Evolutionary conservation across 1,140 invertebrate species (phyloP), one percentile per base, ranked within the genome.

Genomic region (Thaumatotibia leucotreta): DNA sequence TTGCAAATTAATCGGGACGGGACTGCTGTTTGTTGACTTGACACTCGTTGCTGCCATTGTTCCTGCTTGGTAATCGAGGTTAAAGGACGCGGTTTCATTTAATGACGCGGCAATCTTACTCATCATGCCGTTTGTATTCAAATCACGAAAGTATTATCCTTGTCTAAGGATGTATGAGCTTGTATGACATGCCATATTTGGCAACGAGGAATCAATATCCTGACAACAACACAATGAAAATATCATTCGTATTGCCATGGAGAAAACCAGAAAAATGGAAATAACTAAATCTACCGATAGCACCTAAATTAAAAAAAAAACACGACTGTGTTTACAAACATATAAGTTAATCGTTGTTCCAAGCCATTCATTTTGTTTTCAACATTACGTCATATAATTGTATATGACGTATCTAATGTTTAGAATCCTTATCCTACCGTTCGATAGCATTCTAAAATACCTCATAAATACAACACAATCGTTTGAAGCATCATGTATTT

Each of bases 1-100:
- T 58, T 35, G 61, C 61, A 62, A 62, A 62, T 62, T 23, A 35
- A 62, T 62, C 61, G 29, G 29, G 58, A 61, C 58, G 14, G 14
- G 31, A n/a, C 31, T 32, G 61, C 14, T 14, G 27, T n/a, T 29
- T n/a, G n/a, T n/a, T 29, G 52, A 11, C 17, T 32, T 62, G 61
- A 62, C 32, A 35, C 29, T 58, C 27, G 52, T 17, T 14, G 14
- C 39, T 4, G 23, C 23, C 52, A 58, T 58, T 58, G 52, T 58
- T 29, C 50, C 52, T 45, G 39, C 39, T 58, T 11, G 14, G 24
- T 11, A 58, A 58, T 58, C 29, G 23, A 23, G 20, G 31, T 31
- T 33, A 22, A 58, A 58, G 52, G 24, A 58, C 52, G 23, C 10
- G 0, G 22, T 58, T 58, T 31, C 35, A 31, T 39, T 33, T 63